Evolutionary conservation across 2,113 vertebrate species (phyloP).

Genomic region (Scomber scombrus): DNA sequence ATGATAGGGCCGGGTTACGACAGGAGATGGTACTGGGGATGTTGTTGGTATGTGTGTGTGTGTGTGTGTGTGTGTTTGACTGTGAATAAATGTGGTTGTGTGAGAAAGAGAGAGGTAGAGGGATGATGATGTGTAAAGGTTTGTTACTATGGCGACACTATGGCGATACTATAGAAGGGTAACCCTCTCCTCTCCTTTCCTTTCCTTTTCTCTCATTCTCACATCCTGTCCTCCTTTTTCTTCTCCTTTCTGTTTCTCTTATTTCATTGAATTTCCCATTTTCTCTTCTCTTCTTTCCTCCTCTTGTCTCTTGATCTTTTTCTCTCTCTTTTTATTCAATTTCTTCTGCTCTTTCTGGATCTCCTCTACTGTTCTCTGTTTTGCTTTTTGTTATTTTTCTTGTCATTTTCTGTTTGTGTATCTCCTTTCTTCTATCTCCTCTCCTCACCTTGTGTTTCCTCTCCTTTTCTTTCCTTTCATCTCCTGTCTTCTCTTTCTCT

Average conservation of each 20-base stretch:
- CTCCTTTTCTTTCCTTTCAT: not conserved
- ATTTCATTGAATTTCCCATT: not conserved
- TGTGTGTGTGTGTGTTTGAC: constrained; percentile 35
- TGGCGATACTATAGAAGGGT: constrained; percentile 17
- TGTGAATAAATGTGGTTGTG: constrained; percentile 37
- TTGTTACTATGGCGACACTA: constrained; percentile 72
- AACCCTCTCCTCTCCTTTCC: constrained; percentile 18
- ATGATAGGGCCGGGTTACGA: constrained; percentile 59
- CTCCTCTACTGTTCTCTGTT: not conserved
- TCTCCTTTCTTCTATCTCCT: not conserved
- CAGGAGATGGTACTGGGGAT: constrained; percentile 50
- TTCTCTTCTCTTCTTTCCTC: not conserved
- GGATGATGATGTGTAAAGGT: constrained; percentile 45
- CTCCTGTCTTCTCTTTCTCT: not conserved
- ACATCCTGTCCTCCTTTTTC: not conserved
- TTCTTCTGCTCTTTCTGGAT: constrained; percentile 7
- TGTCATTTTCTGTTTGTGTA: no score
- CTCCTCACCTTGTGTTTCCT: not conserved
- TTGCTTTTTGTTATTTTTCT: not conserved
- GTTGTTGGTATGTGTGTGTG: constrained; percentile 14
- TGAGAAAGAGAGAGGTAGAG: constrained; percentile 19
- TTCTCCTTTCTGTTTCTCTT: not conserved
- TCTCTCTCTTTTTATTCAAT: constrained; percentile 2
- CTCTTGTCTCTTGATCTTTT: not conserved
- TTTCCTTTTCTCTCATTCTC: constrained; percentile 15